These are phyloP conservation scores for Theocolax elegans DNA, from an alignment of 1,140 invertebrate species.

Conservation along the genomic window DNA sequence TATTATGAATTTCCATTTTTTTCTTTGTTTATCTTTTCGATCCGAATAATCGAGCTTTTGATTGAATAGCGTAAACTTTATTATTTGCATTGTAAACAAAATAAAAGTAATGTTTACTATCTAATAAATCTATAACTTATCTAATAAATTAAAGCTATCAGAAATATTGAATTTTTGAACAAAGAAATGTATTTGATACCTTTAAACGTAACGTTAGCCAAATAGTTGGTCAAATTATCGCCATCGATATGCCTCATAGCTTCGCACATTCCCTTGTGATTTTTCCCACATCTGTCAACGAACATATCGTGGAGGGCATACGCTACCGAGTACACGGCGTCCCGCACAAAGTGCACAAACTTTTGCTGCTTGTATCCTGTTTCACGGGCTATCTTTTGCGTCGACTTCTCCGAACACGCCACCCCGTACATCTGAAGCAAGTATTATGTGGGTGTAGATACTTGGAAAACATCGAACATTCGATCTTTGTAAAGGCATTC, in stretches of 20 bases:
- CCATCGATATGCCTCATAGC: constrained; percentile 65
- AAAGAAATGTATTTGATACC: no score
- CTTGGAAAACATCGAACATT: no score
- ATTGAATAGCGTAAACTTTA: no score
- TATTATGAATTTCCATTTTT: no score
- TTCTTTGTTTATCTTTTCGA: no score
- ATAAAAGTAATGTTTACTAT: no score
- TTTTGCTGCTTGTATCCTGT: constrained; percentile 63
- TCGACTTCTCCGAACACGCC: constrained; percentile 16
- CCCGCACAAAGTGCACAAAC: constrained; percentile 70
- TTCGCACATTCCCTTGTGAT: constrained; percentile 60
- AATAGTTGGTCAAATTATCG: constrained; percentile 57
- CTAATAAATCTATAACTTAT: no score
- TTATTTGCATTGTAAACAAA: no score
- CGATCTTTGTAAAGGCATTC: no score
- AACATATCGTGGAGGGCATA: constrained; percentile 68
- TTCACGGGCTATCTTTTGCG: constrained; percentile 36
- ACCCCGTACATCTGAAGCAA: neutral
- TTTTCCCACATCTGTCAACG: constrained; percentile 56
- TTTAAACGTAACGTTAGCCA: constrained; percentile 69
- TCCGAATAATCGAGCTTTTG: no score
- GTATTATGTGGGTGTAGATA: neutral
- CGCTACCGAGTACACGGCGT: constrained; percentile 71
- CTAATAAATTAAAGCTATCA: no score
- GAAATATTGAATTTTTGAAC: no score